Percentiles rank a stretch among this genome's conserved stretches.
Conservation (phyloP, 2,888 invertebrate species). For the Priocnemis perturbator region DNA sequence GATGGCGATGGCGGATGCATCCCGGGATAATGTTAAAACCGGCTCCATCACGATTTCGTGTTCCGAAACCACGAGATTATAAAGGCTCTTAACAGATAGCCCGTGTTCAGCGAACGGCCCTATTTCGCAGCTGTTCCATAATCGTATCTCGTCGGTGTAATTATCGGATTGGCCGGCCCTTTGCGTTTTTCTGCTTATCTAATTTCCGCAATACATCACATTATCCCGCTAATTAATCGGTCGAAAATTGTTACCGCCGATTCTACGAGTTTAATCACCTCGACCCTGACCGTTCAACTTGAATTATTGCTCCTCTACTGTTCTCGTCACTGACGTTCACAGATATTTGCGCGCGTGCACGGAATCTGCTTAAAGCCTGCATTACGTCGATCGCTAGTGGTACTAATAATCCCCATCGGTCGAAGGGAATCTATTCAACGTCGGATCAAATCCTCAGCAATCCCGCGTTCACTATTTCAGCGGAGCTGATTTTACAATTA, state of each 20-base stretch:
- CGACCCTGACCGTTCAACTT: conserved; percentile 51
- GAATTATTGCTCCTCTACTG: conserved; percentile 43
- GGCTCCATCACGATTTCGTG: not conserved
- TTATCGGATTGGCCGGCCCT: conserved; percentile 3
- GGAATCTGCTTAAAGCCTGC: not conserved
- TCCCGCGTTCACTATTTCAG: no score
- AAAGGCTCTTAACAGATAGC: not conserved
- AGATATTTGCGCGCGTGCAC: conserved; percentile 24
- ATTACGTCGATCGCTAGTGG: not conserved
- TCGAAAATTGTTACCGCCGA: conserved; percentile 53
- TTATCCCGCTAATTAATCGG: conserved; percentile 44
- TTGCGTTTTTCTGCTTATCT: conserved; percentile 29
- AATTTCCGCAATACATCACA: conserved; percentile 31
- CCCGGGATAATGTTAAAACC: not conserved
- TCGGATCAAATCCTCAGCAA: no score
- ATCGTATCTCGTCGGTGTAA: not conserved
- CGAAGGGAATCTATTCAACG: no score
- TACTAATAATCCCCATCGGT: conserved; percentile 7
- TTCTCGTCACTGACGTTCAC: conserved; percentile 43
- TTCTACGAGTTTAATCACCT: conserved; percentile 48
- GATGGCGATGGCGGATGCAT: no score
- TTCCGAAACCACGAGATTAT: not conserved
- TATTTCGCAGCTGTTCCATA: conserved; percentile 8
- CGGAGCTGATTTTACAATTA: no score
- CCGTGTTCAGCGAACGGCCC: not conserved